A percentile compares a stretch with the other conserved stretches of the same genome.
phyloP scores from a whole-genome alignment of 2,113 vertebrate genomes.

The Poeciliopsis occidentalis region DNA sequence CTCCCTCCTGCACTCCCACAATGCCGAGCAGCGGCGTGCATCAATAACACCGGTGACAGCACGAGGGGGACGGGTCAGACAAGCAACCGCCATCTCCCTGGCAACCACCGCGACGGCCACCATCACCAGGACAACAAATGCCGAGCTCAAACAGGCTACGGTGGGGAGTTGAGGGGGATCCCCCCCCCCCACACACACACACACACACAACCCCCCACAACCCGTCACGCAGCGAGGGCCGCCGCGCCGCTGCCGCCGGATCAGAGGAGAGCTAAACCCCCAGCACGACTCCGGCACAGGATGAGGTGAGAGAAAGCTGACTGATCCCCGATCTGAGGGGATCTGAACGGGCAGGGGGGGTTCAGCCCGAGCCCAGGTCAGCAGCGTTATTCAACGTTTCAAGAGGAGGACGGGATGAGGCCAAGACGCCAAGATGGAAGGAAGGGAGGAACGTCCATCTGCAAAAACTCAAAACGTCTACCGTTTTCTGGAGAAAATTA shows the following conservation, averaged over 20 bases:
- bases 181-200: slow-evolving; percentile 35
- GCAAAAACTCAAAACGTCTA: neutral
- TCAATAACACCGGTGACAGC: slow-evolving; percentile 79
- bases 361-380: slow-evolving; percentile 47
- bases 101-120: slow-evolving; percentile 72
- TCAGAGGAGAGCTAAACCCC: slow-evolving; percentile 71
- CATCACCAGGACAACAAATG: slow-evolving; percentile 79
- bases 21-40: slow-evolving; percentile 75
- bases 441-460: neutral
- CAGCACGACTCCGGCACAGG: slow-evolving; percentile 64
- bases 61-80: slow-evolving; percentile 77
- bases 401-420: slow-evolving; percentile 15
- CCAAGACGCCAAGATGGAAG: slow-evolving; percentile 10
- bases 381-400: slow-evolving; percentile 43
- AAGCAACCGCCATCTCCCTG: slow-evolving; percentile 76
- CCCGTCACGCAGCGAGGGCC: slow-evolving; percentile 61
- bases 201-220: slow-evolving; percentile 41
- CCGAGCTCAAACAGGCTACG: slow-evolving; percentile 37
- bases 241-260: slow-evolving; percentile 65
- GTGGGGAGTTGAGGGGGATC: slow-evolving; percentile 33
- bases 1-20: slow-evolving; percentile 76
- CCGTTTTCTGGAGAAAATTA: neutral
- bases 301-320: slow-evolving; percentile 62
- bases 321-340: slow-evolving; percentile 66
- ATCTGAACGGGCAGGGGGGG: slow-evolving; percentile 60